Evolutionary conservation across 2,113 vertebrate genomes (phyloP), one percentile per base, ranked within the genome.

Genomic region (Monarcha castaneiventris): DNA sequence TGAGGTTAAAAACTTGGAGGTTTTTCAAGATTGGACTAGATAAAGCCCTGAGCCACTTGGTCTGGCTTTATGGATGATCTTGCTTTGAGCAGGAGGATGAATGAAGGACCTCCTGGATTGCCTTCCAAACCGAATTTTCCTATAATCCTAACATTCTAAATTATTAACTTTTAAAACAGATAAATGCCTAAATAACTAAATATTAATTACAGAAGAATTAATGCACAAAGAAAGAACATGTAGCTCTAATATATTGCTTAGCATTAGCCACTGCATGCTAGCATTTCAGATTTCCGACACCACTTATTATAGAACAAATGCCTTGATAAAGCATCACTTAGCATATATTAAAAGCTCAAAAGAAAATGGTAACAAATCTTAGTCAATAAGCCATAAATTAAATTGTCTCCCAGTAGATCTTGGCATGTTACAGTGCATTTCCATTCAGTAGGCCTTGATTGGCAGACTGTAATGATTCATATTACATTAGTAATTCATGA

Each of bases 311-410:
- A 82, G 17, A 67, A 59, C 14, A 51, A 84, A 32, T 17, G 21
- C 35, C 44, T 87, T 73, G 30, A 78, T 61, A 89, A 61, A 52
- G n/a, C 26, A 23, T 90, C 82, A 52, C 8, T 54, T 32, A 78
- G 30, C 26, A 61, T 43, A 32, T 66, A 96, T 96, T 91, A 91
- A 91, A 93, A 96, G 71, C 74, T 87, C 56, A 51, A 41, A 85
- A 93, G 58, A 87, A 95, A 91, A 92, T 4, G 12, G 49, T 54
- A 78, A 87, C 35, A 58, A 79, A 52, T 90, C 85, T 78, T 54
- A 52, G 90, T 76, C 66, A 85, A 83, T 87, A 83, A 80, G 39
- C 62, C 90, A 80, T 89, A 91, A 93, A 97, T 92, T 73, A 91
- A 93, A 76, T 78, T 72, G 74, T 69, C 49, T 87, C 12, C 55